Conservation (phyloP, 2,797 vertebrate genomes). For the Nyctibius grandis region DNA sequence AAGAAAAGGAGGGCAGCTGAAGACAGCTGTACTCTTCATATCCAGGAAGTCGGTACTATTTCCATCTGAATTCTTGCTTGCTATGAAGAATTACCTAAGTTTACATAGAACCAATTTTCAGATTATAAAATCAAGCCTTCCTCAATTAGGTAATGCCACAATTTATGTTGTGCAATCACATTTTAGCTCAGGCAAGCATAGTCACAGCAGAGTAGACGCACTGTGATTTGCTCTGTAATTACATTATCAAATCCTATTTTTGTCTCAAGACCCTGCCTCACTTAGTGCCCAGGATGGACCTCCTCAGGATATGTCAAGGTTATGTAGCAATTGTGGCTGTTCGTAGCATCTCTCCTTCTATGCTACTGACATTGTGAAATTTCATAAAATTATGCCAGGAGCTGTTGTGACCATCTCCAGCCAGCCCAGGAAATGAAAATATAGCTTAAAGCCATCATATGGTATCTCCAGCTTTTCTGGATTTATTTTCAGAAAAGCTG, state of each 20-base stretch:
- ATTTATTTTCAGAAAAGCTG: constrained; percentile 8
- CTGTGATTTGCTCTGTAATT: background rate
- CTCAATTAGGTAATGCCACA: background rate
- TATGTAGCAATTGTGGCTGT: background rate
- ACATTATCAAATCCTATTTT: background rate
- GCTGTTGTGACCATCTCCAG: background rate
- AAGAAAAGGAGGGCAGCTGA: background rate
- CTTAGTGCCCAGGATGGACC: background rate
- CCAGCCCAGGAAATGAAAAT: constrained; percentile 8
- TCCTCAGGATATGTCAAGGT: background rate
- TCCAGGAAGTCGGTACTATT: background rate
- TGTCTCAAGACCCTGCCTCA: background rate
- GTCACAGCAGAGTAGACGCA: background rate
- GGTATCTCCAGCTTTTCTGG: background rate
- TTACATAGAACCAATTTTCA: background rate
- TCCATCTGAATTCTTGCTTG: background rate
- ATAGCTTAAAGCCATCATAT: background rate
- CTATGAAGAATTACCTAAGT: background rate
- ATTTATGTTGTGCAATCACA: background rate
- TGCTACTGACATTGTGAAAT: background rate
- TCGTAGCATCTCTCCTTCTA: background rate
- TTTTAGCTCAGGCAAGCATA: background rate
- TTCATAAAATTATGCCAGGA: background rate
- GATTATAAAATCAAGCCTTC: constrained; percentile 26
- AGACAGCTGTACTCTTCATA: background rate